phyloP scores from a whole-genome alignment of 1,140 invertebrate species.

The Daktulosphaira vitifoliae region DNA sequence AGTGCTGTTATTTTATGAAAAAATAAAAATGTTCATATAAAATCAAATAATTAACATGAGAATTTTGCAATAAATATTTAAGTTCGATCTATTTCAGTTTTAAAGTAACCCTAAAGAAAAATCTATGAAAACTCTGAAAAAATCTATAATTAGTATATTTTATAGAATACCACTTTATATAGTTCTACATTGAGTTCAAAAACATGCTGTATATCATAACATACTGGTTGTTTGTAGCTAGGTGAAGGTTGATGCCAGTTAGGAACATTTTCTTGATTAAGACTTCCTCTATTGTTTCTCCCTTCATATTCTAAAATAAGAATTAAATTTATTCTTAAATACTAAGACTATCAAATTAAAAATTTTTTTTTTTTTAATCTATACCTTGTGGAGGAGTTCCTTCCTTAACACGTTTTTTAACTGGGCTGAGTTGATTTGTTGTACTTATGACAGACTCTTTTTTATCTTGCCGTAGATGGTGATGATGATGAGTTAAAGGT shows the following conservation, averaged over 20 bases:
- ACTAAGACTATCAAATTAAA: too few species aligned
- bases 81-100: too few species aligned
- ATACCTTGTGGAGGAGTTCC: slow-evolving; percentile 70
- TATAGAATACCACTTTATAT: too few species aligned
- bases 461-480: slow-evolving; percentile 48
- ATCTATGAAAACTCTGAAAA: too few species aligned
- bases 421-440: slow-evolving; percentile 71
- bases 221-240: slow-evolving; percentile 11
- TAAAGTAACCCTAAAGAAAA: too few species aligned
- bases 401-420: slow-evolving; percentile 97
- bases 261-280: slow-evolving; percentile 10
- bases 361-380: not conserved
- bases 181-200: too few species aligned
- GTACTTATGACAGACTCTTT: slow-evolving; percentile 61
- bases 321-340: not conserved
- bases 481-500: slow-evolving; percentile 32
- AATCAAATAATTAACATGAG: too few species aligned
- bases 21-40: too few species aligned
- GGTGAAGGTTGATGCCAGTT: slow-evolving; percentile 28
- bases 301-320: slow-evolving; percentile 14
- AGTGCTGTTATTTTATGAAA: too few species aligned
- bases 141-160: too few species aligned
- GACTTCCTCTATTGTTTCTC: slow-evolving; percentile 13
- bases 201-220: too few species aligned
- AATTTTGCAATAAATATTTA: too few species aligned